These are phyloP conservation scores for Subacronicta megacephala DNA, from an alignment of 2,888 invertebrate genomes.

Conservation along the genomic window DNA sequence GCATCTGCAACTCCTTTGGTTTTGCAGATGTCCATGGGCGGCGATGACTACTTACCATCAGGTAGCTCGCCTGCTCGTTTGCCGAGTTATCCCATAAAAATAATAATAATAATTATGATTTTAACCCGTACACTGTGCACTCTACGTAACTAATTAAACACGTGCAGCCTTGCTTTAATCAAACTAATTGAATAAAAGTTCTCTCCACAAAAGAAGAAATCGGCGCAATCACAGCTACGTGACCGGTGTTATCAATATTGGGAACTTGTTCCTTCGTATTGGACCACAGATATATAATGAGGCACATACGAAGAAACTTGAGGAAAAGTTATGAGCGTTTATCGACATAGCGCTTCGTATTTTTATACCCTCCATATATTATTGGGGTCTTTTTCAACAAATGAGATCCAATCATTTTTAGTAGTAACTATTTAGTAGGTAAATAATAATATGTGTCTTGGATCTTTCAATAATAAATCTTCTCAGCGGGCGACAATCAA, in stretches of 20 bases:
- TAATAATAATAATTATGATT: background rate
- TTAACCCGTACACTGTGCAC: background rate
- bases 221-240: conserved; percentile 33
- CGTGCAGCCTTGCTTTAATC: conserved; percentile 26
- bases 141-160: conserved; percentile 28
- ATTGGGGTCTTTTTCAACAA: conserved; percentile 7
- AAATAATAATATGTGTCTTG: no score
- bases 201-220: conserved; percentile 35
- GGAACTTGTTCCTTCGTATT: conserved; percentile 11
- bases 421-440: no score
- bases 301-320: conserved; percentile 17
- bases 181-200: conserved; percentile 42
- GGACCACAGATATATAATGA: conserved; percentile 32
- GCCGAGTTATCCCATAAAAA: no score
- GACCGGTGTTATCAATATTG: conserved; percentile 21
- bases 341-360: conserved; percentile 1
- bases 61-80: no score
- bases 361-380: conserved; percentile 4
- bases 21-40: no score
- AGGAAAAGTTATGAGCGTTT: conserved; percentile 29
- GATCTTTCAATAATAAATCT: no score
- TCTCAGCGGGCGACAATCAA: no score
- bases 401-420: conserved; percentile 6
- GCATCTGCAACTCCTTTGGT: no score
- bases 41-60: no score